Evolutionary conservation across 2,113 vertebrate species (phyloP).

Genomic region (Eulacestoma nigropectus): DNA sequence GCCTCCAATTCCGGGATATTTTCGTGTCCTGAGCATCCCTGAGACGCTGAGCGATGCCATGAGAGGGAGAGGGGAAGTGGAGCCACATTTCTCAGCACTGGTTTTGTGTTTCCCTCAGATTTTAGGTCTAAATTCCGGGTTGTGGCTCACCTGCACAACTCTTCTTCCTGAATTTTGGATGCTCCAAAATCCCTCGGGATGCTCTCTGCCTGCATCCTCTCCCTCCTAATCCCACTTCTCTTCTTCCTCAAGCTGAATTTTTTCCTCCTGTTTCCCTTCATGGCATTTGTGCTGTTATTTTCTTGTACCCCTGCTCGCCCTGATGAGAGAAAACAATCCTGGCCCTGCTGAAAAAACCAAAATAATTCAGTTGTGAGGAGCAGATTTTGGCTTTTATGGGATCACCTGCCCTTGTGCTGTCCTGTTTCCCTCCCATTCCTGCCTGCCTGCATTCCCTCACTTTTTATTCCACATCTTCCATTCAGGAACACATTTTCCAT

Average conservation of each 20-base stretch:
- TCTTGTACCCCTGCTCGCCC: too few relatives aligned
- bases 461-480: not conserved
- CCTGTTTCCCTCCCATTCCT: not conserved
- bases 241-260: not conserved
- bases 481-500: not conserved
- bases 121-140: not conserved
- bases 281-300: not conserved
- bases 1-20: fast-evolving
- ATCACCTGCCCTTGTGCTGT: not conserved
- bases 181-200: not conserved
- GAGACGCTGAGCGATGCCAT: not conserved
- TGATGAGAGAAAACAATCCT: not conserved
- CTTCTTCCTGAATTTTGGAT: not conserved
- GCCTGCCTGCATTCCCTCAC: not conserved
- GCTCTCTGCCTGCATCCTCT: not conserved
- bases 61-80: not conserved
- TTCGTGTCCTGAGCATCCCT: fast-evolving
- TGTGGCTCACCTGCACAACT: not conserved
- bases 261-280: not conserved
- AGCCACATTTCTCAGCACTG: not conserved
- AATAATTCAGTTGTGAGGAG: not conserved
- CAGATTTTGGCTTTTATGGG: not conserved
- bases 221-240: not conserved
- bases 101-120: not conserved
- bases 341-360: not conserved